These are phyloP conservation scores for Eupithecia pulchellata DNA, from an alignment of 2,888 invertebrate species.

Conservation along the genomic window DNA sequence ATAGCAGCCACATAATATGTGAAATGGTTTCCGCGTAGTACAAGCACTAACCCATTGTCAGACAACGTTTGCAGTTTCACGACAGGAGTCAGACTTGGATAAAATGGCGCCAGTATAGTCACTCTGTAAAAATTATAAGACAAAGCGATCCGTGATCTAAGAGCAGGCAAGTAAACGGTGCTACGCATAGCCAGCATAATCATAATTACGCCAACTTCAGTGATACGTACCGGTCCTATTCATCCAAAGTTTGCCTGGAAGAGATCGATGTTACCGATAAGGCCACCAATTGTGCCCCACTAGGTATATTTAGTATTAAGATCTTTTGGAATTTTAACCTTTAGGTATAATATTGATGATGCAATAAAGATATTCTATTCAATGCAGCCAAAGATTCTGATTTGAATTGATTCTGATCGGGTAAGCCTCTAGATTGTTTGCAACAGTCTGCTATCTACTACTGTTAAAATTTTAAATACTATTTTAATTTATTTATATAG, in stretches of 20 bases:
- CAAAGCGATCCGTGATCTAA: neutral
- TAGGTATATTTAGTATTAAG: no score
- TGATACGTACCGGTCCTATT: no score
- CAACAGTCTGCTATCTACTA: neutral
- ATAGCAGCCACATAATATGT: conserved; percentile 35
- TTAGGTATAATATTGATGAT: no score
- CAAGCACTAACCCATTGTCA: conserved; percentile 30
- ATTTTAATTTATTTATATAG: neutral
- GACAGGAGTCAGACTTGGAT: conserved; percentile 1
- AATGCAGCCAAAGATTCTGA: no score
- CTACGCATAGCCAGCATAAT: no score
- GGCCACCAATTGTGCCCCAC: no score
- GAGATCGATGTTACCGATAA: no score
- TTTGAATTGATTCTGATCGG: neutral
- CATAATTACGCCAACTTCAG: no score
- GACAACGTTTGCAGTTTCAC: conserved; percentile 28
- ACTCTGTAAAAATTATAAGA: neutral
- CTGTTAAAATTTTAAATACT: neutral
- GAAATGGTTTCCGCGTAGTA: conserved; percentile 34
- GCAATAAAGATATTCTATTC: no score
- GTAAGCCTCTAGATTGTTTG: neutral
- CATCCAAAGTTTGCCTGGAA: no score
- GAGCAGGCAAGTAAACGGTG: no score
- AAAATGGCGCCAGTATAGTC: neutral
- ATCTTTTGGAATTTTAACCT: no score